phyloP scores from a whole-genome alignment of 2,888 invertebrate genomes.

The Pseudeuparius sepicola region DNA sequence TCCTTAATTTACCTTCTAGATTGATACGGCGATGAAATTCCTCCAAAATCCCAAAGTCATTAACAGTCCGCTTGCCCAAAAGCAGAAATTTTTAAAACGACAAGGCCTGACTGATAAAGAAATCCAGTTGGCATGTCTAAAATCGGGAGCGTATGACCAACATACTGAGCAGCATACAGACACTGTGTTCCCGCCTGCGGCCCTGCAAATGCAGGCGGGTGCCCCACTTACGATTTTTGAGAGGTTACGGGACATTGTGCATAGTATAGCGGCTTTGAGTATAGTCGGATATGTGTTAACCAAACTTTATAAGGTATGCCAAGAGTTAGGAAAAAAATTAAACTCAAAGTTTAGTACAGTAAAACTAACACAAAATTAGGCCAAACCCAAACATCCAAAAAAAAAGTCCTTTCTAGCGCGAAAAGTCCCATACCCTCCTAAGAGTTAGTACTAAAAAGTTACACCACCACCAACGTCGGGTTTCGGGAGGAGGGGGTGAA shows the following conservation, averaged over 20 bases:
- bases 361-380: too few relatives aligned
- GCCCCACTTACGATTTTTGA: slow-evolving; percentile 40
- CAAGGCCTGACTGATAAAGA: slow-evolving; percentile 70
- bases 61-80: slow-evolving; percentile 64
- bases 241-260: slow-evolving; percentile 56
- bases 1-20: slow-evolving; percentile 48
- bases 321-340: too few relatives aligned
- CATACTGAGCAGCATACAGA: slow-evolving; percentile 28
- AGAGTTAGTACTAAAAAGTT: too few relatives aligned
- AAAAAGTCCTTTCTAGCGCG: too few relatives aligned
- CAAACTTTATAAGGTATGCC: slow-evolving; percentile 67
- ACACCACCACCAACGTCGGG: too few relatives aligned
- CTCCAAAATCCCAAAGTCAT: slow-evolving; percentile 77
- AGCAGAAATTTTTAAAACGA: slow-evolving; percentile 65
- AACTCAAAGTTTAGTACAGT: too few relatives aligned
- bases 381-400: too few relatives aligned
- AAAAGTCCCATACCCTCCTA: too few relatives aligned
- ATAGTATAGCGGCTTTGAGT: slow-evolving; percentile 64
- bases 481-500: too few relatives aligned
- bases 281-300: slow-evolving; percentile 70
- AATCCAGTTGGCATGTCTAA: slow-evolving; percentile 63
- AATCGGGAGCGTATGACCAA: slow-evolving; percentile 42
- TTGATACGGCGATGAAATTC: slow-evolving; percentile 78
- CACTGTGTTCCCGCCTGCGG: background rate
- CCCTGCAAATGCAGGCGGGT: slow-evolving; percentile 21